phyloP scores from a whole-genome alignment of 2,113 vertebrate genomes.

The Marcusenius ussheri region DNA sequence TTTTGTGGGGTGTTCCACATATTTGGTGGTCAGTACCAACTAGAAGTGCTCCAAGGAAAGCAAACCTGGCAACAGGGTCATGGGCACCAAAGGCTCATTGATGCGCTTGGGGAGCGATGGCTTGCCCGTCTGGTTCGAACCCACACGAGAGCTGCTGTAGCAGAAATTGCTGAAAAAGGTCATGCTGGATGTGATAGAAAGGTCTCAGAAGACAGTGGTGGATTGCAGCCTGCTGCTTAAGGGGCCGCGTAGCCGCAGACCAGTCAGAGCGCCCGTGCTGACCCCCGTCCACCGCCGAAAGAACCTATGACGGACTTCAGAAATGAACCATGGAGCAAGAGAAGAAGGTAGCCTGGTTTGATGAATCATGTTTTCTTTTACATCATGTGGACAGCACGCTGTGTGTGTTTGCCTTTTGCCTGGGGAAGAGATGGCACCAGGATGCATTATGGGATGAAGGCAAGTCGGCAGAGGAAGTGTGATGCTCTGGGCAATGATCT shows the following conservation, averaged over 20 bases:
- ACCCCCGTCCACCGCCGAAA: neutral
- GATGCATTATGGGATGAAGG: neutral
- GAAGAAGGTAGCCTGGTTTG: neutral
- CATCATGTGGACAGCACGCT: neutral
- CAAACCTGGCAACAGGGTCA: neutral
- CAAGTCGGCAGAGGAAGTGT: neutral
- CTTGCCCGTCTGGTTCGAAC: neutral
- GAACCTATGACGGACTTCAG: no score
- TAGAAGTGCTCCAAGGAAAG: neutral
- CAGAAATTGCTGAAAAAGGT: neutral
- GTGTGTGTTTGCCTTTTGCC: neutral
- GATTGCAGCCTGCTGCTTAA: neutral
- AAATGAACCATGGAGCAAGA: neutral
- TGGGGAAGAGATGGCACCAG: neutral
- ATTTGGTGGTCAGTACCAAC: neutral
- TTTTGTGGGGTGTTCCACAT: neutral
- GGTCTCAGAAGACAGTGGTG: neutral
- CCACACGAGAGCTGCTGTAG: neutral
- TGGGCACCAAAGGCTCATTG: neutral
- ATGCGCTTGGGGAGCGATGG: neutral
- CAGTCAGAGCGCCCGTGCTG: neutral
- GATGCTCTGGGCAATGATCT: no score
- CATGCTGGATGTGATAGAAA: neutral
- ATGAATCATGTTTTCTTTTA: neutral
- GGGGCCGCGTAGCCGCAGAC: neutral